Evolutionary conservation across 2,113 vertebrate genomes (phyloP).

Genomic region (Alligator mississippiensis): DNA sequence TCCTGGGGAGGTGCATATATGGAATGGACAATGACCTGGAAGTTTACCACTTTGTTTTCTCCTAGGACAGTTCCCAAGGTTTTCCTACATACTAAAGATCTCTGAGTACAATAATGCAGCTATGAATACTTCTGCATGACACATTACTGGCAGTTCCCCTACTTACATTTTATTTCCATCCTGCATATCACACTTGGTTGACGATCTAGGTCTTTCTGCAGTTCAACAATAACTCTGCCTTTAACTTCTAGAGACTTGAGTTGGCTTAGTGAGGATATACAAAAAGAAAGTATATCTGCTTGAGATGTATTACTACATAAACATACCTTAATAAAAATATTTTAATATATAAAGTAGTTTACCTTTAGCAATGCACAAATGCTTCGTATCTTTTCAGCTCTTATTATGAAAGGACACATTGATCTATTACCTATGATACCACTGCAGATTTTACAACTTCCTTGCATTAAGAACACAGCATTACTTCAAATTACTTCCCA

Average conservation of each 20-base stretch:
- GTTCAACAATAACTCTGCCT: neutral
- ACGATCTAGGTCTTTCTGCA: too few species aligned
- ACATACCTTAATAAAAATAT: constrained; percentile 32
- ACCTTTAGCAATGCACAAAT: constrained; percentile 21
- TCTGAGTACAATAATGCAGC: neutral
- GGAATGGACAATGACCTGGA: neutral
- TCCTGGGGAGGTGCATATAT: neutral
- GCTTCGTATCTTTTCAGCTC: neutral
- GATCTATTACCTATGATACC: constrained; percentile 50
- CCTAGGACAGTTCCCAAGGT: neutral
- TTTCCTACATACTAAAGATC: neutral
- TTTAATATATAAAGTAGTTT: constrained; percentile 41
- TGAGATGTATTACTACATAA: neutral
- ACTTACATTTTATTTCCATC: neutral
- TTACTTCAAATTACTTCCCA: constrained; percentile 66
- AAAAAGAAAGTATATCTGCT: neutral
- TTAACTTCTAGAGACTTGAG: neutral
- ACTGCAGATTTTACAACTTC: constrained; percentile 55
- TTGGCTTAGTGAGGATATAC: neutral
- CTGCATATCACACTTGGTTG: neutral
- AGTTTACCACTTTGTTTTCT: neutral
- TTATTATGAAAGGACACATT: neutral
- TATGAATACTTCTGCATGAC: neutral
- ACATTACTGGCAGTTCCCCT: neutral
- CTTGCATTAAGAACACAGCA: constrained; percentile 26